phyloP scores from a whole-genome alignment of 2,797 vertebrate genomes.

The Etheostoma nigrum region DNA sequence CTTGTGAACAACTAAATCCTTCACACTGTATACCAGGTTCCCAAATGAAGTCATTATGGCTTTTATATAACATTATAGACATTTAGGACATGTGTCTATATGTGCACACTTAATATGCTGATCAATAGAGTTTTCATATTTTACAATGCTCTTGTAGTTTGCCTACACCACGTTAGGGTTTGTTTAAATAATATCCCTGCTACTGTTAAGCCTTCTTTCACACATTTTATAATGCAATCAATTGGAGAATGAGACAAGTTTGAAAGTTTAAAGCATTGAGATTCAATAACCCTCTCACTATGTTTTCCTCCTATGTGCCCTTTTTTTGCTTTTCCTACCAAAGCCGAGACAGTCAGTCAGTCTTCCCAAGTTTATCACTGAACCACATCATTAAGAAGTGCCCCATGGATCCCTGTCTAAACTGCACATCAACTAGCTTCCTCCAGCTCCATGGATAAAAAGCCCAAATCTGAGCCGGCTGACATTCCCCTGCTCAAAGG shows the following conservation, averaged over 20 bases:
- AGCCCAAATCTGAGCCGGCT: slow-evolving; percentile 78
- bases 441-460: slow-evolving; percentile 76
- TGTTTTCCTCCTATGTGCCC: slow-evolving; percentile 45
- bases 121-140: slow-evolving; percentile 43
- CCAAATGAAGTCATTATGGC: slow-evolving; percentile 54
- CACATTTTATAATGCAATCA: slow-evolving; percentile 47
- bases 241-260: slow-evolving; percentile 52
- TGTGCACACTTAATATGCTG: slow-evolving; percentile 37
- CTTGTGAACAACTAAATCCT: slow-evolving; percentile 54
- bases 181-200: slow-evolving; percentile 41
- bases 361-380: slow-evolving; percentile 73
- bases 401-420: slow-evolving; percentile 77
- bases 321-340: slow-evolving; percentile 49
- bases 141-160: slow-evolving; percentile 26
- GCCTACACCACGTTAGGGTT: slow-evolving; percentile 31
- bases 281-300: slow-evolving; percentile 44
- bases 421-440: slow-evolving; percentile 69
- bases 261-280: slow-evolving; percentile 60
- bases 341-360: slow-evolving; percentile 61
- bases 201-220: slow-evolving; percentile 25
- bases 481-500: slow-evolving; percentile 80
- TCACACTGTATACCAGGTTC: slow-evolving; percentile 49
- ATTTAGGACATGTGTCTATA: slow-evolving; percentile 34
- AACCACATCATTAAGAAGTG: slow-evolving; percentile 81
- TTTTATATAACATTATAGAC: slow-evolving; percentile 59